A percentile compares a stretch with the other conserved stretches of the same genome.
These are phyloP conservation scores for Nyctibius bracteatus DNA, from an alignment of 2,113 vertebrate species.

Conservation along the genomic window DNA sequence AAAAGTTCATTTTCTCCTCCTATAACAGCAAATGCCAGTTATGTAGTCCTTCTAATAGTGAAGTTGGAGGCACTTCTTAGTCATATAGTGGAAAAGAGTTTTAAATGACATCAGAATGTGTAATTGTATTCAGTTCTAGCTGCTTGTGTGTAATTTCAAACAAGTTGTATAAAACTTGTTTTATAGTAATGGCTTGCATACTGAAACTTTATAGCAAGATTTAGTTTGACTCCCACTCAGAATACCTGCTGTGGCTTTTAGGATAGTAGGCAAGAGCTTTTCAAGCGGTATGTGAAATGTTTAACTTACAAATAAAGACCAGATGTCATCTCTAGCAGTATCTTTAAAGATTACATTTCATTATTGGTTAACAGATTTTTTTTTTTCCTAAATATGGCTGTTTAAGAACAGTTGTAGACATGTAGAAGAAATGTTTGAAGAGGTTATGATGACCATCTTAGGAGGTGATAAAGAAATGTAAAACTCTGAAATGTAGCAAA, in stretches of 20 bases:
- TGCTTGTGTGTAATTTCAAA: neutral
- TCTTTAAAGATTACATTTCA: neutral
- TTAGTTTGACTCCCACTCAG: neutral
- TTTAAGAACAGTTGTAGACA: neutral
- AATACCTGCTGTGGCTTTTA: conserved; percentile 4
- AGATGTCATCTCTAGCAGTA: neutral
- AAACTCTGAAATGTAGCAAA: neutral
- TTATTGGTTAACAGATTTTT: neutral
- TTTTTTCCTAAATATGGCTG: neutral
- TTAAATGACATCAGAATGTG: neutral
- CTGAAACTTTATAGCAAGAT: neutral
- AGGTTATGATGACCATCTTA: neutral
- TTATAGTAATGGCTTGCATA: neutral
- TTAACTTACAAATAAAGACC: conserved; percentile 12
- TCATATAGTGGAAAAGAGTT: neutral
- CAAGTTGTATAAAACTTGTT: neutral
- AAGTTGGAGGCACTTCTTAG: neutral
- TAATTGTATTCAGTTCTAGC: neutral
- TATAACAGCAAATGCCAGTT: neutral
- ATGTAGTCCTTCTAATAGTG: neutral
- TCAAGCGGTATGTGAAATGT: neutral
- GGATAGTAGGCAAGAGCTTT: neutral
- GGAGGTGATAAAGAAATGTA: neutral
- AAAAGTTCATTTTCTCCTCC: neutral
- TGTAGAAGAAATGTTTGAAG: neutral